Percentiles rank a stretch among this genome's conserved stretches.
Evolutionary conservation across 2,888 invertebrate genomes (phyloP).

Genomic region (Tachina fera): DNA sequence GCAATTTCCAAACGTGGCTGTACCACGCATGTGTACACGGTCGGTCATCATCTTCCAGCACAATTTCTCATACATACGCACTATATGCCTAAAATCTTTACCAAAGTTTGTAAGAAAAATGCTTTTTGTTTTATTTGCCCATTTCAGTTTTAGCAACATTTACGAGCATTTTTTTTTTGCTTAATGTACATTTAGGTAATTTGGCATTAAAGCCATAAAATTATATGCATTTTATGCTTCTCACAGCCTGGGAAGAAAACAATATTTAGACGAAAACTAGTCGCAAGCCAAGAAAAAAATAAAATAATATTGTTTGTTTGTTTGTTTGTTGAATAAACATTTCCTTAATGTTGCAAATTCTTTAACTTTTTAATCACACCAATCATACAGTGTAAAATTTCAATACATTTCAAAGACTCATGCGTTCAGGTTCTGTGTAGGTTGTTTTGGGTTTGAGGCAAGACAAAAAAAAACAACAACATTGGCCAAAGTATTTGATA

Average conservation of each 20-base stretch:
- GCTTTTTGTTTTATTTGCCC: neutral
- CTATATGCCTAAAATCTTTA: constrained; percentile 43
- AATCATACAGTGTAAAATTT: constrained; percentile 60
- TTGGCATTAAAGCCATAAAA: constrained; percentile 65
- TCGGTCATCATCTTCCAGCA: neutral
- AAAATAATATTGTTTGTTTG: neutral
- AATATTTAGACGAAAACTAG: constrained; percentile 34
- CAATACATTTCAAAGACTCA: constrained; percentile 22
- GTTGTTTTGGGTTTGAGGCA: constrained; percentile 40
- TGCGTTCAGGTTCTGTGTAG: constrained; percentile 52
- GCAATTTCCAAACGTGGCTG: neutral
- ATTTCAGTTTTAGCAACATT: constrained; percentile 33
- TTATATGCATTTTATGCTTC: constrained; percentile 29
- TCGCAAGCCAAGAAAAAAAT: neutral
- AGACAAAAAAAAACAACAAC: neutral
- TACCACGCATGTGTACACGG: constrained; percentile 60
- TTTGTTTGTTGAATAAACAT: constrained; percentile 33
- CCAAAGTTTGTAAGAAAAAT: neutral
- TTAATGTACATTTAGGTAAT: constrained; percentile 66
- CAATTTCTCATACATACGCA: neutral
- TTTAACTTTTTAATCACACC: constrained; percentile 51
- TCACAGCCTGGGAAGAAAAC: constrained; percentile 53
- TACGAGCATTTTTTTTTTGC: constrained; percentile 22
- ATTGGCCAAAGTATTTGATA: constrained; percentile 58
- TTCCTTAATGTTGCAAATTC: constrained; percentile 51